A percentile compares a stretch with the other conserved stretches of the same genome.
Conservation (phyloP, 2,888 invertebrate genomes). For the Eulithis testata region DNA sequence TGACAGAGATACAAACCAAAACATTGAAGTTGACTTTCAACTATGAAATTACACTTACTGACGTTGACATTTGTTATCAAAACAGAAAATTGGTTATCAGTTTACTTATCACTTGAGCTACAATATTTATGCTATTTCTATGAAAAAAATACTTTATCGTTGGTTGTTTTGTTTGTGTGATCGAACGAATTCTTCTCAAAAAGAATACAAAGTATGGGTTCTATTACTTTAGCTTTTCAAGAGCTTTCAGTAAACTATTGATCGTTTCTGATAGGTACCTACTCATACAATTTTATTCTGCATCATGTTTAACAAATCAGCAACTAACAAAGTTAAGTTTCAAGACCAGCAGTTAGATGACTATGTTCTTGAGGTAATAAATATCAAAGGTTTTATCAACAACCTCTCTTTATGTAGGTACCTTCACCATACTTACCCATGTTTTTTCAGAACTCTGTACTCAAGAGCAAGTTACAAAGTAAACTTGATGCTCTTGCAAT, state of each 20-base stretch:
- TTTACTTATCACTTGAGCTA: no score
- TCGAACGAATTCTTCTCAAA: no score
- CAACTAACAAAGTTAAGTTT: conserved; percentile 68
- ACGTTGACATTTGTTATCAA: neutral
- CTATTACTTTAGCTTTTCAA: neutral
- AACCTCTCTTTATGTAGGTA: neutral
- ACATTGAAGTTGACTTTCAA: no score
- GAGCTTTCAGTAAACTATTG: neutral
- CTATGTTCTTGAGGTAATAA: conserved; percentile 74
- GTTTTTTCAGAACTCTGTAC: conserved; percentile 81
- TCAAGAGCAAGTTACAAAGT: conserved; percentile 90
- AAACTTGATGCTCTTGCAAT: conserved; percentile 93
- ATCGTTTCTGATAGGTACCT: neutral
- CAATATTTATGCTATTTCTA: neutral
- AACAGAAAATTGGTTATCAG: neutral
- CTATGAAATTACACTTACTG: no score
- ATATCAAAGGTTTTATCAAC: conserved; percentile 3
- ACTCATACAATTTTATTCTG: neutral
- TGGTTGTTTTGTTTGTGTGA: no score
- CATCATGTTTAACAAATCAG: conserved; percentile 37
- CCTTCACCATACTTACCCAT: neutral
- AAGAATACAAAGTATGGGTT: neutral
- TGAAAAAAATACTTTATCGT: neutral
- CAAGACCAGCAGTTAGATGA: conserved; percentile 78
- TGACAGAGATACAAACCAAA: no score